Evolutionary conservation across 2,888 invertebrate genomes (phyloP).

Genomic region (Meiosimyza decipiens): DNA sequence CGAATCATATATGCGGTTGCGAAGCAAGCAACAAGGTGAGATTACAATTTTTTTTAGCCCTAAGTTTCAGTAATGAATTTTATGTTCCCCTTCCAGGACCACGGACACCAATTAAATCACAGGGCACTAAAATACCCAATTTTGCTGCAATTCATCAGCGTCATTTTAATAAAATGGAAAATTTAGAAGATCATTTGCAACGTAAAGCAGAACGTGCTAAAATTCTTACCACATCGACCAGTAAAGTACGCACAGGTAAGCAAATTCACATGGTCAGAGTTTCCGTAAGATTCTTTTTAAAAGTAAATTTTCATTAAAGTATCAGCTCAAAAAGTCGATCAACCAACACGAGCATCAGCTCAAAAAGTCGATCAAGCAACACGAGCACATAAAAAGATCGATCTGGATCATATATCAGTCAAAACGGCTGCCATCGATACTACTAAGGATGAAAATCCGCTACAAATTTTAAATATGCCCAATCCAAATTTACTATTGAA

Average conservation of each 20-base stretch:
- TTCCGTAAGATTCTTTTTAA: neutral
- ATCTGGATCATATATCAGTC: conserved; percentile 34
- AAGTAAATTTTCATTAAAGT: conserved; percentile 28
- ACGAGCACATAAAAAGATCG: conserved; percentile 49
- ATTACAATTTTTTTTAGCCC: neutral
- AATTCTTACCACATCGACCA: conserved; percentile 52
- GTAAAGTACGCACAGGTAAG: conserved; percentile 45
- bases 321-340: conserved; percentile 40
- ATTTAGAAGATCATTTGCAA: conserved; percentile 72
- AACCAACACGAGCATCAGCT: conserved; percentile 6
- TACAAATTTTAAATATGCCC: neutral
- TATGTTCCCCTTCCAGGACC: conserved; percentile 1
- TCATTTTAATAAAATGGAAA: conserved; percentile 76
- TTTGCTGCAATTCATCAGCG: conserved; percentile 76
- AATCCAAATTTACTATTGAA: conserved; percentile 2
- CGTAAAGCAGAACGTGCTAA: conserved; percentile 66
- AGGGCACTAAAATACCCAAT: conserved; percentile 74
- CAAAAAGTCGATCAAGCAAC: conserved; percentile 25
- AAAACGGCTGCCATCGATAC: neutral
- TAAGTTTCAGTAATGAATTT: neutral
- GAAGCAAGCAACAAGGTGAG: conserved; percentile 2
- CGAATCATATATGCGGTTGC: conserved; percentile 41
- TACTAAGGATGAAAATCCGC: conserved; percentile 24
- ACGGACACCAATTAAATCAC: conserved; percentile 37
- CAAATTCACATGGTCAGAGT: neutral